phyloP scores from a whole-genome alignment of 2,888 invertebrate species.

The Eustalomyia histrio region DNA sequence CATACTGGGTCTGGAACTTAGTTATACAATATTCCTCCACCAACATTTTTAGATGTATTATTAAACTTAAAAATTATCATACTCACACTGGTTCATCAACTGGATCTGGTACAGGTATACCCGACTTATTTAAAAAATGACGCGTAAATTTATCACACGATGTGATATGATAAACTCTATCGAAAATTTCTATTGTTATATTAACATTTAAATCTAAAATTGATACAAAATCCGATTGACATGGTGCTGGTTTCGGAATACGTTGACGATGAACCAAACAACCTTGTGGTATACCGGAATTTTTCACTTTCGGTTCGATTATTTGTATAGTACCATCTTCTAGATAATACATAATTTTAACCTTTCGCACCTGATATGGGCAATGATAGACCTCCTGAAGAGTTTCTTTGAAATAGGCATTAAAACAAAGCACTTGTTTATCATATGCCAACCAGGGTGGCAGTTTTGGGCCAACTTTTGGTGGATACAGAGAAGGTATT shows the following conservation, averaged over 20 bases:
- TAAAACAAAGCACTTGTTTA: slow-evolving; percentile 85
- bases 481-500: slow-evolving; percentile 86
- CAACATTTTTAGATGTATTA: too few species aligned
- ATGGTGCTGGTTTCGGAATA: slow-evolving; percentile 87
- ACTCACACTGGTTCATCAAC: slow-evolving; percentile 81
- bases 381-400: slow-evolving; percentile 86
- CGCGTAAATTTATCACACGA: slow-evolving; percentile 93
- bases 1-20: too few species aligned
- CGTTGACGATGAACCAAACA: slow-evolving; percentile 89
- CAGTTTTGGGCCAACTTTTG: slow-evolving; percentile 86
- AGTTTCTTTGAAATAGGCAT: slow-evolving; percentile 80
- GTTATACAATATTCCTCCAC: too few species aligned
- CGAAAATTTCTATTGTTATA: slow-evolving; percentile 88
- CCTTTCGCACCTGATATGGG: slow-evolving; percentile 86
- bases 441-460: slow-evolving; percentile 94
- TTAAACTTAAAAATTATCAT: background rate
- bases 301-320: slow-evolving; percentile 88
- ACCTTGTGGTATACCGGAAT: slow-evolving; percentile 93
- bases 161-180: slow-evolving; percentile 89
- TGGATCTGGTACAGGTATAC: slow-evolving; percentile 89
- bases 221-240: slow-evolving; percentile 88
- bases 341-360: slow-evolving; percentile 91
- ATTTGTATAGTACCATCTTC: slow-evolving; percentile 96
- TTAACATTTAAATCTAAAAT: slow-evolving; percentile 93
- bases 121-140: slow-evolving; percentile 90